Conservation (phyloP, 2,888 invertebrate genomes). For the Chydorus sphaericus region DNA sequence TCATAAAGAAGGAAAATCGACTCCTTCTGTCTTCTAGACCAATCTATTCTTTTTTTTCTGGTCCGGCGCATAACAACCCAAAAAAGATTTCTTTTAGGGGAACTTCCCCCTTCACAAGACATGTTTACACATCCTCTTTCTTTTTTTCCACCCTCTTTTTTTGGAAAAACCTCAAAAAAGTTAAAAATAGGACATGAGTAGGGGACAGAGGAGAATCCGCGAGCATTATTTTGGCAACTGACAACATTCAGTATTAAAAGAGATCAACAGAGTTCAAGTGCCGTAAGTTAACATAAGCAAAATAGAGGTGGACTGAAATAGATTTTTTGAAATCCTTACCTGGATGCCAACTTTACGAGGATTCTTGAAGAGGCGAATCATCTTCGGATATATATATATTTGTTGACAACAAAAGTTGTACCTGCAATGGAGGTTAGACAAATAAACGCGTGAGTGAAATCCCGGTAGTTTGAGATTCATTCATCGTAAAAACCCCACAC, state of each 20-base stretch:
- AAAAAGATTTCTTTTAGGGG: neutral
- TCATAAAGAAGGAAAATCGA: neutral
- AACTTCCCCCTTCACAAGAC: neutral
- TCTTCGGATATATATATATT: neutral
- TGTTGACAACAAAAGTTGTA: too few relatives aligned
- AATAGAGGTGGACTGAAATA: neutral
- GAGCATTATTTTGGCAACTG: neutral
- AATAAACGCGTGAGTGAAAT: too few relatives aligned
- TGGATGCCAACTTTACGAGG: slow-evolving; percentile 14
- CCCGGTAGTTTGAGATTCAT: too few relatives aligned
- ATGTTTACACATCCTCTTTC: neutral
- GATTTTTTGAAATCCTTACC: slow-evolving; percentile 4
- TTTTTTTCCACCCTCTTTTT: neutral
- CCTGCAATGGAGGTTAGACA: too few relatives aligned
- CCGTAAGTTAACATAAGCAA: neutral
- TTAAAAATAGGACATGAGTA: neutral
- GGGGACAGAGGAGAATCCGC: neutral
- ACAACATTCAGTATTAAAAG: too few relatives aligned
- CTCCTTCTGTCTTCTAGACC: neutral
- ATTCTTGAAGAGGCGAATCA: slow-evolving; percentile 13
- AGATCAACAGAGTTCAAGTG: neutral
- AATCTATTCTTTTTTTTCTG: neutral
- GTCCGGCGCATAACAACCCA: neutral
- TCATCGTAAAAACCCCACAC: too few relatives aligned
- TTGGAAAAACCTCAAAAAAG: neutral